Base-by-base conservation (phyloP, 2,888 invertebrate genomes). In the Adelognathus sp. region DNA sequence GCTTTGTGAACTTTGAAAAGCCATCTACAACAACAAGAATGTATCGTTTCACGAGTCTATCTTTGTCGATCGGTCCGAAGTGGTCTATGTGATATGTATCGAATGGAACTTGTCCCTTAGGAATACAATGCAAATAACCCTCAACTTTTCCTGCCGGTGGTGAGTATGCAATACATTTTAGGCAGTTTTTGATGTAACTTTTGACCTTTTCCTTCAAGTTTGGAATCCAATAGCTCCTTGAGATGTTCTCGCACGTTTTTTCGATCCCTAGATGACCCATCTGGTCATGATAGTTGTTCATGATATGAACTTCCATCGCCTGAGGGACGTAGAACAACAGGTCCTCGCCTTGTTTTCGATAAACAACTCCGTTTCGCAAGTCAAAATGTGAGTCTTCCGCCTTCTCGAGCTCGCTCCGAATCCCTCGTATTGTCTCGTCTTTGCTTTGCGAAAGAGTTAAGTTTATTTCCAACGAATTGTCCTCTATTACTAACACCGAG, bases 11-110 rank as follows among this genome's bases (percentile, higher is more conserved):
- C 75, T 87, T 88, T 0, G 85, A 80, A 58, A 87, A 87, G 1
- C 64, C 77, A 66, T 88, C 86, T 16, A 86, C 66, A 1, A 86
- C 66, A 24, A 81, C 80, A n/a, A 88, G 79, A 3, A 88, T 80
- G 50, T 85, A 76, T 71, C 81, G 76, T 64, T 88, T 86, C 21
- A 87, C 83, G 6, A 83, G 61, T 50, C 84, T 82, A 7, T 79
- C 18, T 2, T 78, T 75, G 6, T 82, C 72, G 7, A 89, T 85
- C 73, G 58, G 60, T 5, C 58, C 70, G n/a, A 46, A 64, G 50
- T 79, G 76, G 3, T 83, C 79, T 5, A 80, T 64, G n/a, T 83
- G 80, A 3, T 75, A 7, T 0, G 46, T 73, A 5, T n/a, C 33
- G 21, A 81, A 83, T 9, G 80, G 82, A 3, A 64, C 14, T 1